Base-by-base conservation (phyloP, 2,797 vertebrate species). In the Hozukius guyotensis region DNA sequence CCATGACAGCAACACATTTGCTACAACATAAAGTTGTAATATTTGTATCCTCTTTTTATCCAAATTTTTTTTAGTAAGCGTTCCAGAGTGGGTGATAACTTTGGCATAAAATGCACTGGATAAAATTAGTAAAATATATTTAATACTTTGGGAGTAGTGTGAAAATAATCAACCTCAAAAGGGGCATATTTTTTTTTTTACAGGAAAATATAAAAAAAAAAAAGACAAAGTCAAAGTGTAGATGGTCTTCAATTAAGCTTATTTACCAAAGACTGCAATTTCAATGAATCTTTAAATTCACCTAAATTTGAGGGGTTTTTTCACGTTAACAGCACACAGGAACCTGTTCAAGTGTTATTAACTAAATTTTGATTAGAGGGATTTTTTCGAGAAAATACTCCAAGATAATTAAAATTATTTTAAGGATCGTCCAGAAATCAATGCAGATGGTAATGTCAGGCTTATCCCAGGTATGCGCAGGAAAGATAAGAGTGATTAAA, bases 401-500 rank as follows among this genome's bases (percentile, higher is more conserved):
- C 3, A 57, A 80, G 78, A 89, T 91, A 93, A 94, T 93, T 93
- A 92, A 91, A 95, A 94, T 93, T 81, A 95, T 93, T 95, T 94
- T 90, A 91, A 90, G 84, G 81, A 93, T 91, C 88, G 86, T 85
- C 74, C 88, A 86, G 91, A 94, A 95, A 95, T 95, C 94, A 95
- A 93, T 95, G 94, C 92, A 90, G 90, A 93, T 93, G 95, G 90
- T 93, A 93, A 94, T 93, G 88, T 95, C 89, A 80, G 86, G 92
- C 93, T 90, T 92, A 91, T 91, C 88, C 87, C 82, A 91, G 91
- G 91, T 95, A 95, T 96, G 95, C 90, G 89, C 72, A 66, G 84
- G 72, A 84, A 87, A 94, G 95, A 96, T 96, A 96, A 96, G 95
- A 94, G 83, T 92, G 91, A 92, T 92, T 91, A 94, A 95, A 95